A percentile compares a stretch with the other conserved stretches of the same genome.
Conservation (phyloP, 2,797 vertebrate genomes). For the Sebastes trivittatus region DNA sequence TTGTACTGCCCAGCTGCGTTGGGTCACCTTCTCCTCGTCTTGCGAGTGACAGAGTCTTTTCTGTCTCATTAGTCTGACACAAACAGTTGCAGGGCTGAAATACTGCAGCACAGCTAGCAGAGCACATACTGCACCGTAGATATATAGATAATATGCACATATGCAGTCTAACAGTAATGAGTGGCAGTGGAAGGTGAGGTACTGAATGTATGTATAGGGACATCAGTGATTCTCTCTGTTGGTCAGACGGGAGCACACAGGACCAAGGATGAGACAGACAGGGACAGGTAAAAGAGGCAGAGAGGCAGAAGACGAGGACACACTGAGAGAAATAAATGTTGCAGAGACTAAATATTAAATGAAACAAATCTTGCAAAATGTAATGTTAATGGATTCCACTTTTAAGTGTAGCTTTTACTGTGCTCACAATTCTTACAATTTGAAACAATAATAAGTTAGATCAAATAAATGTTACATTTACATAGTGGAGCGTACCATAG, state of each 20-base stretch:
- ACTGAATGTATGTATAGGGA: not conserved
- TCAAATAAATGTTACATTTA: not conserved
- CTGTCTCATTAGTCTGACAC: slow-evolving; percentile 3
- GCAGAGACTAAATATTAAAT: not conserved
- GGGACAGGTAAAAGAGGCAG: not conserved
- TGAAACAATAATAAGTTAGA: not conserved
- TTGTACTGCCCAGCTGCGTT: slow-evolving; percentile 17
- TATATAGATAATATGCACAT: not conserved
- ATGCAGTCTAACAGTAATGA: not conserved
- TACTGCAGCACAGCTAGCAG: not conserved
- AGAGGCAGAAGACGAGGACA: not conserved
- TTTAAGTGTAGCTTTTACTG: slow-evolving; percentile 3
- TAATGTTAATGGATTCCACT: slow-evolving; percentile 2
- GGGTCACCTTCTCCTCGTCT: slow-evolving; percentile 14
- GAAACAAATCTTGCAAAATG: not conserved
- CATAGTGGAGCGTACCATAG: not conserved
- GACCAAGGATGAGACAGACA: not conserved
- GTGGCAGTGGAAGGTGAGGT: not conserved
- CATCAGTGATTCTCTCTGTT: not conserved
- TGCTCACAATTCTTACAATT: not conserved
- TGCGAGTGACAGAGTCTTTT: slow-evolving; percentile 11
- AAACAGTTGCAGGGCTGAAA: not conserved
- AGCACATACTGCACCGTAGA: not conserved
- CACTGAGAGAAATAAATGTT: not conserved
- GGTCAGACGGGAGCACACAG: not conserved